Evolutionary conservation across 2,113 vertebrate genomes (phyloP), one percentile per base, ranked within the genome.

Genomic region (Elephas maximus): DNA sequence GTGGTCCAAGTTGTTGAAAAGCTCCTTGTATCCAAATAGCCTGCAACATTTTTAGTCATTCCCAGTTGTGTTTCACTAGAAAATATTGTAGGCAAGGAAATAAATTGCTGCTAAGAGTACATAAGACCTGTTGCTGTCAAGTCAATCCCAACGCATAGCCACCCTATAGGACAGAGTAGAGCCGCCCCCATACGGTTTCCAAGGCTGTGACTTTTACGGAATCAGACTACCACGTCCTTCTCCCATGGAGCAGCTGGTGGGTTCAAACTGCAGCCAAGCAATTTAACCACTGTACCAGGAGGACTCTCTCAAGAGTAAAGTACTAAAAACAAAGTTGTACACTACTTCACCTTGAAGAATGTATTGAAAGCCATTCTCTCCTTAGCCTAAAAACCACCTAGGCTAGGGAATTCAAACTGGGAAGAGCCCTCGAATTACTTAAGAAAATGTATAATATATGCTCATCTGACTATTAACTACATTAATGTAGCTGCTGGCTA

Each of bases 31-130:
- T 81, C 21, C 63, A 94, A 96, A 88, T 28, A 92, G 48, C 12
- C 12, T 85, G n/a, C 62, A 48, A 57, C 21, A 93, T 28, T 63
- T 90, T 89, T 57, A 80, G 17, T 28, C 4, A 63, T 95, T 80
- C 57, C 24, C 71, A 65, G n/a, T 45, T 62, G 28, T 30, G 4
- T 87, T 76, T 90, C 63, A 84, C 53, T 33, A 71, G 23, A 48
- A 93, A 92, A 92, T 18, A 85, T 53, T 28, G 84, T 24, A 65
- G 51, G 12, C 33, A 83, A n/a, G 48, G 20, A 90, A 96, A 78
- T 17, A 87, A 81, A 73, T 2, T 26, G 37, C 28, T 76, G 20
- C n/a, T 18, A 15, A 57, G 14, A 60, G 53, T 57, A 57, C 53
- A 57, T 8, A 57, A 15, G 15, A 57, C 53, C 11, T 17, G 15